Percentiles rank a stretch among this genome's conserved stretches.
These are phyloP conservation scores for Turdus rufiventris DNA, from an alignment of 2,113 vertebrate genomes.

Conservation along the genomic window DNA sequence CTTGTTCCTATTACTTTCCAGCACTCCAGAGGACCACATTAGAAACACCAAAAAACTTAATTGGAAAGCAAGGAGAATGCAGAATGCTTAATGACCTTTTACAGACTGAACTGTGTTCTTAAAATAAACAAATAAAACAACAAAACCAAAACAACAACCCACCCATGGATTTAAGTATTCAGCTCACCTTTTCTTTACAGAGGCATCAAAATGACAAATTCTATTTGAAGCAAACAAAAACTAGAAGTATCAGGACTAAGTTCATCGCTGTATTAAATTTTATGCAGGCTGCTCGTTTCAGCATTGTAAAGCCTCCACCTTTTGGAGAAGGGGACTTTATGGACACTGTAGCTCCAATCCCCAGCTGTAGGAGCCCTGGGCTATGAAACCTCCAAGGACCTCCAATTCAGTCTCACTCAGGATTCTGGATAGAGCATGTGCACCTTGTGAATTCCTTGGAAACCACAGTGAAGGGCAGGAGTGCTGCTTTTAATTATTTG, in stretches of 20 bases:
- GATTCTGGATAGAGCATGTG: neutral
- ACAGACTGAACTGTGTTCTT: neutral
- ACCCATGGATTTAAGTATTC: neutral
- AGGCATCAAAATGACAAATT: neutral
- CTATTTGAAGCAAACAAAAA: neutral
- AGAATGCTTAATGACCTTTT: neutral
- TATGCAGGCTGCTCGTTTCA: neutral
- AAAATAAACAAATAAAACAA: neutral
- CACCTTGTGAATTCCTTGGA: neutral
- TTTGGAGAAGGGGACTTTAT: neutral
- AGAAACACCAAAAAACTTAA: conserved; percentile 24
- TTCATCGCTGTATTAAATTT: neutral
- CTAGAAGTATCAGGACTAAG: neutral
- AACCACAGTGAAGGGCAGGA: neutral
- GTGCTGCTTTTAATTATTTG: conserved; percentile 29
- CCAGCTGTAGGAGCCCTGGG: neutral
- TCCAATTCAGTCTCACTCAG: neutral
- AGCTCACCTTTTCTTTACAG: neutral
- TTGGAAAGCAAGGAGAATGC: conserved; percentile 10
- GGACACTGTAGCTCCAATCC: neutral
- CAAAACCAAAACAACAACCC: neutral
- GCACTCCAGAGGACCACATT: conserved; percentile 26
- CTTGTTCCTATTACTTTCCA: conserved; percentile 55
- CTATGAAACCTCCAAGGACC: neutral
- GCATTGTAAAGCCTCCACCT: neutral